Conservation (phyloP, 23 tunicate species). For the Corella eumyota region DNA sequence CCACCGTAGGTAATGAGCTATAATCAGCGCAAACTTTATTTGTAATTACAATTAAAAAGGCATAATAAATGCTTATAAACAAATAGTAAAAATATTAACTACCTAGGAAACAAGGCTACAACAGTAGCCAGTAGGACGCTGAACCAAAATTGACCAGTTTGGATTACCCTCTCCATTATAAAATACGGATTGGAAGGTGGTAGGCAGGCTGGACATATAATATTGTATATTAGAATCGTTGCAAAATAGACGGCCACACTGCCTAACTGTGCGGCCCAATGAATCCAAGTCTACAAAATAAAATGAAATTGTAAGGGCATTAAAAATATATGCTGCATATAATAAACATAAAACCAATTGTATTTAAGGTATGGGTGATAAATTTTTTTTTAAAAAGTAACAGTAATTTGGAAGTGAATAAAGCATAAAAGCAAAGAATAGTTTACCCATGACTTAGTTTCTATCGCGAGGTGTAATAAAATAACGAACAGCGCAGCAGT, state of each 20-base stretch:
- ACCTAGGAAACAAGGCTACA: constrained; percentile 87
- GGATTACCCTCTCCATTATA: constrained; percentile 70
- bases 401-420: no score
- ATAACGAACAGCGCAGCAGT: constrained; percentile 79
- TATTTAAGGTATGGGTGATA: neutral
- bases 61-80: neutral
- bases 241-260: constrained; percentile 68
- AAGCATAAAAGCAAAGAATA: neutral
- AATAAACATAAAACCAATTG: neutral
- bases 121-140: constrained; percentile 62
- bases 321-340: neutral
- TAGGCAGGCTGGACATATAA: constrained; percentile 64
- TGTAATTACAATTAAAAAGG: neutral
- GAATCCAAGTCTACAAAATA: constrained; percentile 83
- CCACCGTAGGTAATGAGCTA: no score
- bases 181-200: constrained; percentile 87
- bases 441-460: constrained; percentile 96
- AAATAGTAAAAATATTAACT: neutral
- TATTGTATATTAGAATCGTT: constrained; percentile 67
- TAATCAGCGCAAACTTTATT: no score
- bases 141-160: constrained; percentile 78
- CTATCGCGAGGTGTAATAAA: constrained; percentile 91
- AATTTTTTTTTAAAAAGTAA: neutral
- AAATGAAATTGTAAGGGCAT: neutral
- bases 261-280: constrained; percentile 85